Evolutionary conservation across 2,113 vertebrate species (phyloP).

Genomic region (Pelobates fuscus): DNA sequence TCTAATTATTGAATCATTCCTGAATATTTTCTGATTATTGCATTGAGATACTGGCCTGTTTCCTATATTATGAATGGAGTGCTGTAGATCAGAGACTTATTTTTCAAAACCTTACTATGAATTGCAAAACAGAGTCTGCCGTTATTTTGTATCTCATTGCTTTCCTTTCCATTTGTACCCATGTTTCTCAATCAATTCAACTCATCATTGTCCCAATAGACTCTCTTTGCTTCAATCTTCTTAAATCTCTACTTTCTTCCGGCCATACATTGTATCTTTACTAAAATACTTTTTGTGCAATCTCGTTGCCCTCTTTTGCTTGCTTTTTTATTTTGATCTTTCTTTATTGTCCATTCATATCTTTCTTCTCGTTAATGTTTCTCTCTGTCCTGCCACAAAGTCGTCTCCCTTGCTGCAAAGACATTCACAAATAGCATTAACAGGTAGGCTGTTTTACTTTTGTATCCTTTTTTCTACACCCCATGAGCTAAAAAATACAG

Average conservation of each 20-base stretch:
- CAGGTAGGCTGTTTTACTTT: too few relatives aligned
- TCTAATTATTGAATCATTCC: too few relatives aligned
- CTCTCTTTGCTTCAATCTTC: background rate
- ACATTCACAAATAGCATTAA: too few relatives aligned
- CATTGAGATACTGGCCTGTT: too few relatives aligned
- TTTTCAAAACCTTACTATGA: too few relatives aligned
- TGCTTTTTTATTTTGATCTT: background rate
- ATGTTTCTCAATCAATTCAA: conserved; percentile 2
- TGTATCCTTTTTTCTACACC: too few relatives aligned
- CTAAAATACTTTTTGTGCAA: background rate
- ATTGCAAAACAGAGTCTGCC: too few relatives aligned
- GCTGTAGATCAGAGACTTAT: too few relatives aligned
- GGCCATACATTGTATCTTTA: background rate
- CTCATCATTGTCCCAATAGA: background rate
- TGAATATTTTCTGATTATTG: too few relatives aligned
- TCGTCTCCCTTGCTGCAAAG: too few relatives aligned
- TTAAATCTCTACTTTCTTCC: background rate
- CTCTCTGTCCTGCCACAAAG: background rate
- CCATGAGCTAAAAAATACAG: too few relatives aligned
- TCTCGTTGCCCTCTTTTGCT: background rate
- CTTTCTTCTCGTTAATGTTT: background rate
- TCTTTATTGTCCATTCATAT: background rate
- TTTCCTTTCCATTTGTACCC: background rate
- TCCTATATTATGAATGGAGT: too few relatives aligned
- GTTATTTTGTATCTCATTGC: background rate